These are phyloP conservation scores for Cinclus mexicanus DNA, from an alignment of 2,113 vertebrate species.

Conservation along the genomic window DNA sequence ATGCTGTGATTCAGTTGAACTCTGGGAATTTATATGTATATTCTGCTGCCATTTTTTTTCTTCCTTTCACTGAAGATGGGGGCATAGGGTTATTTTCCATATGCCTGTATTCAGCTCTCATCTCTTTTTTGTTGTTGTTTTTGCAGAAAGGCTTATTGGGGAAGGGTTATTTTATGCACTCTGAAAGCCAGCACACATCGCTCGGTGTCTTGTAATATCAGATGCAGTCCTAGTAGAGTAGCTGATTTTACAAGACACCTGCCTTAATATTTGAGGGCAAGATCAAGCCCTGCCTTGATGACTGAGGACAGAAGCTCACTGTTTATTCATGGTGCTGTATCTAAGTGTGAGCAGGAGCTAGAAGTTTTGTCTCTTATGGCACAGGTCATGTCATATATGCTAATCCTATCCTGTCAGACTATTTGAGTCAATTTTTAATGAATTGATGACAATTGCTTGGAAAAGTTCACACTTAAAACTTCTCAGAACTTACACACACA, in stretches of 20 bases:
- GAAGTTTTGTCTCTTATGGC: neutral
- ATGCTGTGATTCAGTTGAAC: neutral
- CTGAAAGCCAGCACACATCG: neutral
- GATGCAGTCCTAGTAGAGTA: neutral
- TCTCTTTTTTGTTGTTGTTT: neutral
- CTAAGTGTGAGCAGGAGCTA: neutral
- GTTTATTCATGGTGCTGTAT: slow-evolving; percentile 14
- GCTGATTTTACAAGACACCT: slow-evolving; percentile 50
- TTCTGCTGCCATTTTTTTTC: neutral
- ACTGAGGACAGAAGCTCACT: slow-evolving; percentile 21
- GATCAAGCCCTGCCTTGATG: slow-evolving; percentile 41
- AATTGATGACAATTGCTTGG: neutral
- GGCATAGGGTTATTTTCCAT: neutral
- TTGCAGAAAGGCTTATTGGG: neutral
- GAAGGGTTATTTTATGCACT: neutral
- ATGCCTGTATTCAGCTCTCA: neutral
- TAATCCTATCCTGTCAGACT: neutral
- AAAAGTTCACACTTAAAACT: neutral
- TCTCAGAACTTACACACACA: neutral
- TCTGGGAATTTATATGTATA: slow-evolving; percentile 2
- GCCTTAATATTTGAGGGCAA: slow-evolving; percentile 1
- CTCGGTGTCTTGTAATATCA: slow-evolving; percentile 25
- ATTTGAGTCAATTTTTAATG: neutral
- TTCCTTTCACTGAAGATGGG: neutral
- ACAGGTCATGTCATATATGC: neutral